These are phyloP conservation scores for Papilio polytes DNA, from an alignment of 1,140 invertebrate species.

Conservation along the genomic window DNA sequence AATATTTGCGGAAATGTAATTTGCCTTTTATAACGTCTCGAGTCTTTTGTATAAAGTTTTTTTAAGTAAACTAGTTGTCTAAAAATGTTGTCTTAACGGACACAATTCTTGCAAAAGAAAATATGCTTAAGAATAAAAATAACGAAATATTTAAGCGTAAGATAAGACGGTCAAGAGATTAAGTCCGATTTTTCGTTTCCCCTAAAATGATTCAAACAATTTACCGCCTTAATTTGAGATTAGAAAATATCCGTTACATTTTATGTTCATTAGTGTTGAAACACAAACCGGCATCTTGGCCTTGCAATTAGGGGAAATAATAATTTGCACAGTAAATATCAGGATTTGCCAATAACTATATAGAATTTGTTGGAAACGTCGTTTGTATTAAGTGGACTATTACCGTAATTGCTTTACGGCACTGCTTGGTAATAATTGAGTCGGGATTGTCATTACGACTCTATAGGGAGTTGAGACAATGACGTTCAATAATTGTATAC, in stretches of 20 bases:
- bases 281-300: slow-evolving; percentile 59
- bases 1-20: neutral
- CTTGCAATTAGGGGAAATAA: slow-evolving; percentile 77
- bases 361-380: slow-evolving; percentile 68
- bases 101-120: neutral
- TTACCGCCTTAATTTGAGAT: slow-evolving; percentile 68
- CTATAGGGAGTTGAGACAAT: slow-evolving; percentile 58
- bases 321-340: slow-evolving; percentile 76
- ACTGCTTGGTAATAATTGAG: slow-evolving; percentile 69
- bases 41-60: too few species aligned
- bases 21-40: neutral
- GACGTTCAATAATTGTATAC: slow-evolving; percentile 60
- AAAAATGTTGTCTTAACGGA: neutral
- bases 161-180: slow-evolving; percentile 33
- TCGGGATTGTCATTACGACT: slow-evolving; percentile 64
- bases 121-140: neutral
- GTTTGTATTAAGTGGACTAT: slow-evolving; percentile 74
- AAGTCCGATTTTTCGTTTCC: slow-evolving; percentile 46
- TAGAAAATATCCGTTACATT: slow-evolving; percentile 81
- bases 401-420: slow-evolving; percentile 74
- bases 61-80: too few species aligned
- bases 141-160: slow-evolving; percentile 30
- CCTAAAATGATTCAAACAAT: slow-evolving; percentile 57
- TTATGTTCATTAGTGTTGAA: slow-evolving; percentile 77
- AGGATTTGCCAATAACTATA: slow-evolving; percentile 66